Evolutionary conservation across 2,888 invertebrate genomes (phyloP).

Genomic region (Ectemnius cavifrons): DNA sequence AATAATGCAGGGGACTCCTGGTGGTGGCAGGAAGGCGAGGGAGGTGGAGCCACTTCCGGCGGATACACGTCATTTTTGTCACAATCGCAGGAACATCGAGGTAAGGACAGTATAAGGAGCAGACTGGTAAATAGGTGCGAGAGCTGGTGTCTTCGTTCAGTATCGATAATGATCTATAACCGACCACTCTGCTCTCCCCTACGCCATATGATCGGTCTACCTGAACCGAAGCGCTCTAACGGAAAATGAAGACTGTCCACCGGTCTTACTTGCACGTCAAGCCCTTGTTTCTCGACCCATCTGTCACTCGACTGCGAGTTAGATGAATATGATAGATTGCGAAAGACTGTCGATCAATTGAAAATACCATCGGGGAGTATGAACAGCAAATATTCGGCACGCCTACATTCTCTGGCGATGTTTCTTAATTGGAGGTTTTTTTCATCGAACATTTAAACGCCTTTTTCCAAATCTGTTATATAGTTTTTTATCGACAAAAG

Average conservation of each 20-base stretch:
- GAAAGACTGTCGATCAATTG: constrained; percentile 17
- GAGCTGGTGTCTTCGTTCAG: constrained; percentile 65
- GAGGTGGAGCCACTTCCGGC: constrained; percentile 73
- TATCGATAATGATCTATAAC: constrained; percentile 77
- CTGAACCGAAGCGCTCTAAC: constrained; percentile 41
- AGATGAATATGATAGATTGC: constrained; percentile 42
- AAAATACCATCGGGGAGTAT: too few species aligned
- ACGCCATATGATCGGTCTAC: constrained; percentile 39
- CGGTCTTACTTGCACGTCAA: constrained; percentile 27
- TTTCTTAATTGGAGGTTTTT: too few species aligned
- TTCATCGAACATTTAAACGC: too few species aligned
- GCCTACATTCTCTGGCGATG: too few species aligned
- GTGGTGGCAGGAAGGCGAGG: constrained; percentile 46
- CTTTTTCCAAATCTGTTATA: too few species aligned
- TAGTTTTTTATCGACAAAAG: too few species aligned
- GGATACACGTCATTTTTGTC: constrained; percentile 78
- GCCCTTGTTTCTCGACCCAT: constrained; percentile 35
- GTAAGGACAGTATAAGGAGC: constrained; percentile 67
- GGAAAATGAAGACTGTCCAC: constrained; percentile 47
- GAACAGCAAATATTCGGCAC: too few species aligned
- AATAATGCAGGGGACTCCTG: constrained; percentile 68
- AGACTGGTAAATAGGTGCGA: constrained; percentile 48
- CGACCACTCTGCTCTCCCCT: constrained; percentile 57
- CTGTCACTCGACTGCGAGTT: constrained; percentile 39
- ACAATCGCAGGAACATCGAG: constrained; percentile 75